These are phyloP conservation scores for Drosophila lowei DNA, from an alignment of 1,140 invertebrate species.

Conservation along the genomic window DNA sequence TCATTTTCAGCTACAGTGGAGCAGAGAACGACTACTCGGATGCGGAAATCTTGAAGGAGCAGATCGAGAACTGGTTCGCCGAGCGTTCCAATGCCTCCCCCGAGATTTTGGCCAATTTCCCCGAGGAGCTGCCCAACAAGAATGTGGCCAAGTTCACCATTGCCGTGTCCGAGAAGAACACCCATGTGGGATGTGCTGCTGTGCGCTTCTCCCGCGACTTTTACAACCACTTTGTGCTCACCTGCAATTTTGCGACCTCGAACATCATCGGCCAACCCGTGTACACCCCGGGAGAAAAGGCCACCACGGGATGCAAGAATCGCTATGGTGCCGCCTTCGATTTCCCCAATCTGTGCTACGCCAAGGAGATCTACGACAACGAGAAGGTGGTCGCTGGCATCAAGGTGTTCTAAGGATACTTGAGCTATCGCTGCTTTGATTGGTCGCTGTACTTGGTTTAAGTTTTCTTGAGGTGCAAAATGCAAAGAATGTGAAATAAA, in stretches of 20 bases:
- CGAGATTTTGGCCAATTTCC: constrained; percentile 59
- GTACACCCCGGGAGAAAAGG: constrained; percentile 58
- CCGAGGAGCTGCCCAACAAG: constrained; percentile 57
- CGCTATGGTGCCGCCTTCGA: constrained; percentile 56
- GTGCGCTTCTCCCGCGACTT: constrained; percentile 55
- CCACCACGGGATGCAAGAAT: constrained; percentile 58
- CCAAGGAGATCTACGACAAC: constrained; percentile 70
- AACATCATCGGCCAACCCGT: constrained; percentile 58
- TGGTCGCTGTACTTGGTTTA: background rate
- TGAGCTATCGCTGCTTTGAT: background rate
- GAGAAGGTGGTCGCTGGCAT: constrained; percentile 53
- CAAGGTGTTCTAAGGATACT: constrained; percentile 2
- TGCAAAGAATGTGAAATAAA: constrained; percentile 14
- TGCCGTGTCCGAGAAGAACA: constrained; percentile 61
- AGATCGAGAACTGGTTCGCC: constrained; percentile 69
- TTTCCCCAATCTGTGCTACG: constrained; percentile 62
- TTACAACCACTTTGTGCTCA: constrained; percentile 62
- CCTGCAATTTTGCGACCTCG: constrained; percentile 59
- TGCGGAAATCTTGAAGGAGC: constrained; percentile 63
- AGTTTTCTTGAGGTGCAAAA: background rate
- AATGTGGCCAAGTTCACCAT: constrained; percentile 63
- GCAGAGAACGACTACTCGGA: constrained; percentile 61
- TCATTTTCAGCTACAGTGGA: constrained; percentile 62
- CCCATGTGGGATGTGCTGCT: constrained; percentile 58
- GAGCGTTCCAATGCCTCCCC: constrained; percentile 50